Evolutionary conservation across 2,113 vertebrate genomes (phyloP).

Genomic region (Catharus bicknelli): DNA sequence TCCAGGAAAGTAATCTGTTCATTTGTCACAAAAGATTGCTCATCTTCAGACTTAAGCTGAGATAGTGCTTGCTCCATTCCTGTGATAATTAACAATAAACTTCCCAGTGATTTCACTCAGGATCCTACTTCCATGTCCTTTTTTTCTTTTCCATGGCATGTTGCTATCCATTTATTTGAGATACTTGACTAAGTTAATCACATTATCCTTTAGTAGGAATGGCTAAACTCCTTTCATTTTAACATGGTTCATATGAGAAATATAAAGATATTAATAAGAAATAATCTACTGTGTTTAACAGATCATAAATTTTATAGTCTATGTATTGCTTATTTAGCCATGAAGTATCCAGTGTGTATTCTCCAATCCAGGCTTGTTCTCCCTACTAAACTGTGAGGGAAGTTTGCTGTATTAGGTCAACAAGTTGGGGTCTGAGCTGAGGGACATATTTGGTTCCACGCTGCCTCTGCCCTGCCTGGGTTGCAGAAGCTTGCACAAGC

Average conservation of each 20-base stretch:
- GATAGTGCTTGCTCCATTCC: not conserved
- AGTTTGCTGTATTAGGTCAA: not conserved
- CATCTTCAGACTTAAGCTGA: not conserved
- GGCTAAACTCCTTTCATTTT: not conserved
- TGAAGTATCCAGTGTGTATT: not conserved
- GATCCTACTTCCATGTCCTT: not conserved
- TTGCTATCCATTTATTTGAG: not conserved
- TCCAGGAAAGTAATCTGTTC: not conserved
- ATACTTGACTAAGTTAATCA: not conserved
- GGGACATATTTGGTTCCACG: not conserved
- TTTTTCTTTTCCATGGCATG: not conserved
- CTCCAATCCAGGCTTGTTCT: not conserved
- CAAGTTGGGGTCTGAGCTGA: not conserved
- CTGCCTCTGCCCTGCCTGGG: not conserved
- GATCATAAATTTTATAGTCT: constrained; percentile 21
- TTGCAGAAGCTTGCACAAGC: not conserved
- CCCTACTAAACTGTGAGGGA: not conserved
- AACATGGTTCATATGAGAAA: not conserved
- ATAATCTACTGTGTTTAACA: constrained; percentile 14
- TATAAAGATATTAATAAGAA: constrained; percentile 10
- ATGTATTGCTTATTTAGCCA: not conserved
- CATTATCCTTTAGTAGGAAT: not conserved
- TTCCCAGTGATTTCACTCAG: not conserved
- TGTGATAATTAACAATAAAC: not conserved
- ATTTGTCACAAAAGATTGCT: not conserved